Conservation (phyloP, 1,140 invertebrate genomes). For the fruit fly (Drosophila melanogaster) region DNA sequence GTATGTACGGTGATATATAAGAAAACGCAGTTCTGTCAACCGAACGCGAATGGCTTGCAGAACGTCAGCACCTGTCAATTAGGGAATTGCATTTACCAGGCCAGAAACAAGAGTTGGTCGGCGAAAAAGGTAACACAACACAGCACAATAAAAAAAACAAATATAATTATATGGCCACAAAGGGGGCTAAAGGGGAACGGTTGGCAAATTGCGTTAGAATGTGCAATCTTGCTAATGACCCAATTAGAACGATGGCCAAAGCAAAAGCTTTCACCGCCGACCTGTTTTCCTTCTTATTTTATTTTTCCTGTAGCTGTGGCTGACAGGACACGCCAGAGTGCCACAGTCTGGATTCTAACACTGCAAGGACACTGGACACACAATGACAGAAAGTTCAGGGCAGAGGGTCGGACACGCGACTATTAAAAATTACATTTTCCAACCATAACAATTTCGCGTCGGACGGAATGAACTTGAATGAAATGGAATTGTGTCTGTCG, state of each 20-base stretch:
- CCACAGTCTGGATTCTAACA: slow-evolving; percentile 45
- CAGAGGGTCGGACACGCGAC: slow-evolving; percentile 25
- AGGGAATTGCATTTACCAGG: slow-evolving; percentile 38
- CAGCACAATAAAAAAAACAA: slow-evolving; percentile 6
- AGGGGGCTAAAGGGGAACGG: neutral
- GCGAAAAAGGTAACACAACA: slow-evolving; percentile 3
- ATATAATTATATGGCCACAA: slow-evolving; percentile 28
- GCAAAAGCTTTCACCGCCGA: slow-evolving; percentile 43
- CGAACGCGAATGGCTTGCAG: too few relatives aligned
- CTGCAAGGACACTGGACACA: slow-evolving; percentile 44
- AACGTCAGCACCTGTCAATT: slow-evolving; percentile 17
- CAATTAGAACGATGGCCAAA: slow-evolving; percentile 58
- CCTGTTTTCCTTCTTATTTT: slow-evolving; percentile 12
- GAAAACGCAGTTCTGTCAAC: neutral
- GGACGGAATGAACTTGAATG: slow-evolving; percentile 30
- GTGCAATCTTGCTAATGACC: slow-evolving; percentile 65
- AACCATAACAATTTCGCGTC: slow-evolving; percentile 34
- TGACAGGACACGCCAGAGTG: slow-evolving; percentile 34
- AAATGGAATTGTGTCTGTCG: slow-evolving; percentile 20
- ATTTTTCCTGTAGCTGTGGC: slow-evolving; percentile 5
- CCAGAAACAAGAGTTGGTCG: slow-evolving; percentile 17
- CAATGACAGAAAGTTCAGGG: slow-evolving; percentile 9
- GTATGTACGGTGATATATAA: slow-evolving; percentile 25
- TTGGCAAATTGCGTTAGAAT: slow-evolving; percentile 58
- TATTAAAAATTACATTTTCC: slow-evolving; percentile 36